Percentiles rank a stretch among this genome's conserved stretches.
Evolutionary conservation across 2,113 vertebrate species (phyloP).

Genomic region (Galbula dea): DNA sequence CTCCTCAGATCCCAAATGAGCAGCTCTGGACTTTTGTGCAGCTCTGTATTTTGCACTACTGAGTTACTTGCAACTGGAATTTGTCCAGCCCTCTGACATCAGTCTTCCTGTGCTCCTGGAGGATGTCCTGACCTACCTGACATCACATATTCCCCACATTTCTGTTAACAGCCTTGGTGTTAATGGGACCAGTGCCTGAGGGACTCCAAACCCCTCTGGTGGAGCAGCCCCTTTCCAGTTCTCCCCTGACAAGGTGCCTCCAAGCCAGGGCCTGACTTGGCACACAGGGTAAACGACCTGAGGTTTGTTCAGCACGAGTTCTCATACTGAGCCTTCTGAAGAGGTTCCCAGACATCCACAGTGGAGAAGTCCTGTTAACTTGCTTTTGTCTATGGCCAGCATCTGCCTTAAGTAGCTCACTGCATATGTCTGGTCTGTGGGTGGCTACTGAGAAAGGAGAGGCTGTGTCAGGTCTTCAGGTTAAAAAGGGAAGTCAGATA

Average conservation of each 20-base stretch:
- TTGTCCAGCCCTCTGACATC: not conserved
- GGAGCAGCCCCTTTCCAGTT: not conserved
- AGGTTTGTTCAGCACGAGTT: not conserved
- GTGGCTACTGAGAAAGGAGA: no score
- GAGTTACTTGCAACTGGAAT: not conserved
- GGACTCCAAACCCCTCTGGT: not conserved
- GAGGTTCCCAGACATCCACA: not conserved
- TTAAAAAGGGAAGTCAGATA: no score
- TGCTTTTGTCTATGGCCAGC: not conserved
- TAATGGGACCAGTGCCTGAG: not conserved
- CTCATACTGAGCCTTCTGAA: not conserved
- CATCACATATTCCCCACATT: not conserved
- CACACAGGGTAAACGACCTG: fast-evolving
- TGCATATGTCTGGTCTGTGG: not conserved
- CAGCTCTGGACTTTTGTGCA: not conserved
- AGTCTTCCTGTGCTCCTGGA: not conserved
- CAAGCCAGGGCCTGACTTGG: not conserved
- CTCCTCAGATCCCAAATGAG: not conserved
- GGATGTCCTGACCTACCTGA: not conserved
- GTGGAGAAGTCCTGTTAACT: not conserved
- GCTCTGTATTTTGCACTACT: not conserved
- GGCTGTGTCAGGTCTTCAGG: no score
- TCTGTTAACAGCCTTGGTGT: not conserved
- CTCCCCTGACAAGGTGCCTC: not conserved
- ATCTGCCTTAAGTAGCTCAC: not conserved